Conservation (phyloP, 2,113 vertebrate species). For the Piaya cayana region DNA sequence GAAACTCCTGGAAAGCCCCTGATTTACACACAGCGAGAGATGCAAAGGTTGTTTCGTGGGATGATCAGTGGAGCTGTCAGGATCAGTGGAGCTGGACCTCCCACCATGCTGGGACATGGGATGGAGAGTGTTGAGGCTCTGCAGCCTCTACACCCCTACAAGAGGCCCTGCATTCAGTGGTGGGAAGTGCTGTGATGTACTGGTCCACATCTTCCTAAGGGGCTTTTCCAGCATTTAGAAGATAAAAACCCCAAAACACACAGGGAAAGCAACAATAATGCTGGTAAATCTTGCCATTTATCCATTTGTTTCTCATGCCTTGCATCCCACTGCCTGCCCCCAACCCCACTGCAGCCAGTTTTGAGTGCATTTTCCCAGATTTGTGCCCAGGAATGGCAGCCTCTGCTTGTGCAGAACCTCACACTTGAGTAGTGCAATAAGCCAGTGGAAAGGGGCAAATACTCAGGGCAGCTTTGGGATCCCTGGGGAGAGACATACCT, state of each 20-base stretch:
- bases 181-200: neutral
- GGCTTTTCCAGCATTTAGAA: neutral
- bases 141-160: neutral
- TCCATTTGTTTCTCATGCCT: neutral
- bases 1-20: conserved; percentile 4
- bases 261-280: fast-evolving
- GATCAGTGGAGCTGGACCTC: neutral
- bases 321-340: neutral
- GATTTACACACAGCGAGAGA: neutral
- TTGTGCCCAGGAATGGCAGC: neutral
- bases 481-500: neutral
- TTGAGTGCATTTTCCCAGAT: neutral
- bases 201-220: neutral
- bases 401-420: neutral
- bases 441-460: neutral
- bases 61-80: neutral
- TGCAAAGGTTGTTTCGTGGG: neutral
- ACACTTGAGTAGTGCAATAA: fast-evolving
- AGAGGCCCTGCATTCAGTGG: neutral
- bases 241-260: neutral
- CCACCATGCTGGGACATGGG: neutral
- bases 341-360: neutral
- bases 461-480: neutral
- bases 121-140: neutral
- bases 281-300: neutral